Base-by-base conservation (phyloP, 2,888 invertebrate genomes). In the Carabus problematicus region DNA sequence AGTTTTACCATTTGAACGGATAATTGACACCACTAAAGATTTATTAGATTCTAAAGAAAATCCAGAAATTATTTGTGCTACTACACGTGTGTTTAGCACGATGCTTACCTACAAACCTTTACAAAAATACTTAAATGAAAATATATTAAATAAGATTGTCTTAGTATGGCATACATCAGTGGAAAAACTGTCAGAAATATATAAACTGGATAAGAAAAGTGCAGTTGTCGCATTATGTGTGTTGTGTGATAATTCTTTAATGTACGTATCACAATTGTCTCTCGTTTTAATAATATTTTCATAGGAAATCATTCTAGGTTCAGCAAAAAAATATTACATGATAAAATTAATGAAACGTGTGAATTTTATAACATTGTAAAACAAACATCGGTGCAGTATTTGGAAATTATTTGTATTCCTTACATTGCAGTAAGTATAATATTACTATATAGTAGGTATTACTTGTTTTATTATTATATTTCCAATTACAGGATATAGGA, bases 401-500 rank as follows among this genome's bases (percentile, higher is more conserved):
- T 66, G 18, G 39, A 43, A 47, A 47, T 40, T 7, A 18, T 58
- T 47, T 66, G 66, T 39, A 66, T 66, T 41, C 66, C 66, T 18
- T 66, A 41, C 47, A 74, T 79, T 41, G 69, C 73, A 3, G 70
- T 78, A 39, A 70, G 78, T 56, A 59, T 75, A 14, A 61, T 74
- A 29, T 66, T 77, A 45, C 64, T n/a, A 40, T 59, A 40, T 62
- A 42, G 54, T 11, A 14, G 6, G 29, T 73, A 39, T 66, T 77
- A 43, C 64, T 40, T 61, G 16, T 62, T 29, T 54, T n/a, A 14
- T 56, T 3, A 56, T 2, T 39, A 39, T 62, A 12, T 3, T 2
- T 3, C 12, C 59, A 16, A 52, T 54, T 52, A 16, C 39, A 43
- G 54, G 55, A 49, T 39, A 29, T 41, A 43, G 43, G 52, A 8